phyloP scores from a whole-genome alignment of 1,140 invertebrate genomes.

The Conopomorpha cramerella region DNA sequence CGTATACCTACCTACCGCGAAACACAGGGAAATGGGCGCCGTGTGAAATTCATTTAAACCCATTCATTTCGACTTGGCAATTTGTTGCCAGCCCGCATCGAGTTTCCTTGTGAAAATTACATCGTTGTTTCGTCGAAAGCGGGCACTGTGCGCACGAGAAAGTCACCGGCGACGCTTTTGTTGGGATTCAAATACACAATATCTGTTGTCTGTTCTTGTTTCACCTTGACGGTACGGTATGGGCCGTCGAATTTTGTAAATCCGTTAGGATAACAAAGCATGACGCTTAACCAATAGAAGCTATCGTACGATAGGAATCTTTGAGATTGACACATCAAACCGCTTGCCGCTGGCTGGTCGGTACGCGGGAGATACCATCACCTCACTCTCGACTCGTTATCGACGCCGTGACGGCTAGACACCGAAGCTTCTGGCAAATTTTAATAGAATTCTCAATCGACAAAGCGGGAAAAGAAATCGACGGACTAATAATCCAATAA shows the following conservation, averaged over 20 bases:
- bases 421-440: conserved; percentile 22
- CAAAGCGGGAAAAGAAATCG: no score
- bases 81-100: not conserved
- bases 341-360: conserved; percentile 21
- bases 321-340: conserved; percentile 52
- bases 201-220: no score
- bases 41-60: conserved; percentile 1
- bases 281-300: conserved; percentile 45
- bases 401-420: conserved; percentile 29
- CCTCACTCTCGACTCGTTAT: conserved; percentile 29
- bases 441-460: no score
- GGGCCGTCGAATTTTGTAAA: conserved; percentile 24
- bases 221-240: no score
- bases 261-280: conserved; percentile 49
- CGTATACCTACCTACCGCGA: conserved; percentile 9
- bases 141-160: no score
- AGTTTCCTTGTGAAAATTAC: not conserved
- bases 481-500: no score
- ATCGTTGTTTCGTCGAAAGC: no score
- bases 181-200: no score
- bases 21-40: not conserved
- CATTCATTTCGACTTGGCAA: not conserved
- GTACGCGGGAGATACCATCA: conserved; percentile 39
- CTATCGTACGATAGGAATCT: conserved; percentile 33
- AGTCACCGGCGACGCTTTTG: no score